Percentiles rank a stretch among this genome's conserved stretches.
Conservation (phyloP, 2,113 vertebrate genomes). For the Ptychochromis oligacanthus region DNA sequence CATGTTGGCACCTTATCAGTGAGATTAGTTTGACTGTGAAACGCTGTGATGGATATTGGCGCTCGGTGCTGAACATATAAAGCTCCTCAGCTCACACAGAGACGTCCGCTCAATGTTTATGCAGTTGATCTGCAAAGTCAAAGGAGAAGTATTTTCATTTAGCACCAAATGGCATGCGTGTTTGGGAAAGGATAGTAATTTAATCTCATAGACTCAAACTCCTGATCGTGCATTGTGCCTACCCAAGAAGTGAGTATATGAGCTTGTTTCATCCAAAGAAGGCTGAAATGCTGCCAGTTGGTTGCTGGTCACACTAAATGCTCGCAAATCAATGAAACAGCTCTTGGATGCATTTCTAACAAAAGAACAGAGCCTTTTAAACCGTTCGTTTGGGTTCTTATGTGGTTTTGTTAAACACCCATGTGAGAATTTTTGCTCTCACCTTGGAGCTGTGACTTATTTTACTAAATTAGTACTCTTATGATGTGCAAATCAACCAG, state of each 20-base stretch:
- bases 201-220: not conserved
- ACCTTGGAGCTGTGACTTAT: not conserved
- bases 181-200: constrained; percentile 1
- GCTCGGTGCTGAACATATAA: not conserved
- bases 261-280: constrained; percentile 2
- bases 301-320: constrained; percentile 8
- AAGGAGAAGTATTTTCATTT: constrained; percentile 30
- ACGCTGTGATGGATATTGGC: constrained; percentile 19
- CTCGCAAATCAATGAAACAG: constrained; percentile 6
- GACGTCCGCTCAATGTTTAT: not conserved
- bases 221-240: not conserved
- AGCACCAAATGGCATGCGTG: not conserved
- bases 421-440: constrained; percentile 4
- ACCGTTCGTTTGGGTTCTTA: not conserved
- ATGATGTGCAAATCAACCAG: not conserved
- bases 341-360: constrained; percentile 1
- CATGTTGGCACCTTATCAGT: constrained; percentile 32
- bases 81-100: not conserved
- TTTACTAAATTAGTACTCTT: constrained; percentile 22
- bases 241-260: not conserved
- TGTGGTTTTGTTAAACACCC: not conserved
- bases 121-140: constrained; percentile 34
- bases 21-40: constrained; percentile 29
- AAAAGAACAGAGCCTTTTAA: not conserved
- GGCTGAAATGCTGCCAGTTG: constrained; percentile 13